Evolutionary conservation across 2,797 vertebrate genomes (phyloP).

Genomic region (Odontamblyopus lacepedii): DNA sequence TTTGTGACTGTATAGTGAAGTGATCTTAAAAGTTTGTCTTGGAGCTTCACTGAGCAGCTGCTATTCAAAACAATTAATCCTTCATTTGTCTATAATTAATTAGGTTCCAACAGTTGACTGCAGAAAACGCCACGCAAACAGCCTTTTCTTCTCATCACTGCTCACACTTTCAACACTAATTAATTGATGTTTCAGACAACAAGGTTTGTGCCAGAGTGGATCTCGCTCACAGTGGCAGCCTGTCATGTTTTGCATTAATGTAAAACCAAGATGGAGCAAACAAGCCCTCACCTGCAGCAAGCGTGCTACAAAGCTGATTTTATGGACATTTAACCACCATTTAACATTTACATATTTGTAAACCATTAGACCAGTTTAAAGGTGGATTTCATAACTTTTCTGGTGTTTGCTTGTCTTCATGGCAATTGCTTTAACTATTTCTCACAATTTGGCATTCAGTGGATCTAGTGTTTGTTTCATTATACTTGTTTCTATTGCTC

Average conservation of each 20-base stretch:
- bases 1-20: background rate
- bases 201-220: constrained; percentile 50
- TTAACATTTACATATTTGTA: too few relatives aligned
- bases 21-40: background rate
- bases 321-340: too few relatives aligned
- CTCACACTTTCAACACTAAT: constrained; percentile 39
- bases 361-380: too few relatives aligned
- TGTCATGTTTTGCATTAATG: constrained; percentile 37
- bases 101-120: constrained; percentile 26
- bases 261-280: constrained; percentile 16
- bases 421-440: too few relatives aligned
- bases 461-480: too few relatives aligned
- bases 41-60: background rate
- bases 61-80: background rate
- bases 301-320: background rate
- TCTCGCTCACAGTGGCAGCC: constrained; percentile 35
- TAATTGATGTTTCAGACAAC: constrained; percentile 41
- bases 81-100: constrained; percentile 17
- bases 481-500: too few relatives aligned
- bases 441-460: too few relatives aligned
- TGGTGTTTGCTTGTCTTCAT: too few relatives aligned
- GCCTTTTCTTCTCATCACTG: constrained; percentile 47
- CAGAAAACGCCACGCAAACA: constrained; percentile 19
- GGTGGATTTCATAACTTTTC: too few relatives aligned
- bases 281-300: constrained; percentile 8